Conservation (phyloP, 2,888 invertebrate species). For the Siphlonurus alternatus region DNA sequence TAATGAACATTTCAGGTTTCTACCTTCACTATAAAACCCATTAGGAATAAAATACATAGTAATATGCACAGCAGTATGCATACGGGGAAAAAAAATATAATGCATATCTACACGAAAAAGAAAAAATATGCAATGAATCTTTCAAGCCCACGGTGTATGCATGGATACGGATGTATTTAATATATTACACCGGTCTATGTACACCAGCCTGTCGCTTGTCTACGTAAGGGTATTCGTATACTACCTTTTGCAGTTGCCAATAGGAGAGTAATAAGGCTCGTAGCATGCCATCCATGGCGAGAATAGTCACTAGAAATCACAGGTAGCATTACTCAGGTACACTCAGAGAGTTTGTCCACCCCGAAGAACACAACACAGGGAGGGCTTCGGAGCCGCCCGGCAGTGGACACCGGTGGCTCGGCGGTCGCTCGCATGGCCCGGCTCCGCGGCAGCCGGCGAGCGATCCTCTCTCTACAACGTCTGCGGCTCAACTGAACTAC, state of each 20-base stretch:
- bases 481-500: not conserved
- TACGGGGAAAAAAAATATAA: no score
- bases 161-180: no score
- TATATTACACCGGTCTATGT: no score
- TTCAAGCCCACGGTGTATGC: no score
- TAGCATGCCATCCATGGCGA: conserved; percentile 29
- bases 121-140: no score
- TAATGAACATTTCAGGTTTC: no score
- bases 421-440: not conserved
- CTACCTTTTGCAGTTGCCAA: conserved; percentile 25
- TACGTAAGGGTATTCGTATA: conserved; percentile 25
- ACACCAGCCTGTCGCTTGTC: no score
- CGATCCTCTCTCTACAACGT: not conserved
- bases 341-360: no score
- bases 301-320: not conserved
- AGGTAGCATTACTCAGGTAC: not conserved
- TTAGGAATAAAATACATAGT: no score
- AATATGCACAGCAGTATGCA: no score
- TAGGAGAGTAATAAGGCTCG: conserved; percentile 28
- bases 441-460: not conserved
- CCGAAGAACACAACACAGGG: not conserved
- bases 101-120: no score
- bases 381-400: not conserved
- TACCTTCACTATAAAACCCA: no score
- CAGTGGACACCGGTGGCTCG: not conserved